Percentiles rank a stretch among this genome's conserved stretches.
These are phyloP conservation scores for Globodera rostochiensis DNA, from an alignment of 1,140 invertebrate species.

Conservation along the genomic window DNA sequence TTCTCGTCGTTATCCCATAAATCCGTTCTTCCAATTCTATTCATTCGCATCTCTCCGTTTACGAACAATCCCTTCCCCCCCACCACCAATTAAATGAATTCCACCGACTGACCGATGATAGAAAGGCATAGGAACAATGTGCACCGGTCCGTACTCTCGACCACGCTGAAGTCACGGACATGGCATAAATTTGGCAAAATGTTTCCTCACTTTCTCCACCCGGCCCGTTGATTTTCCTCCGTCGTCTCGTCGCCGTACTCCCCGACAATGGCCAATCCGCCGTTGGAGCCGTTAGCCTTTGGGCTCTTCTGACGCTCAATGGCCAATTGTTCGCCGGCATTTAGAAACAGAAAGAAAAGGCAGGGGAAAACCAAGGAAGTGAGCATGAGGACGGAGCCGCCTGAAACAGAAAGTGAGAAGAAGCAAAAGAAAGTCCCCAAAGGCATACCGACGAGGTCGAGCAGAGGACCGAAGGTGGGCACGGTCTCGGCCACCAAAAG, in stretches of 20 bases:
- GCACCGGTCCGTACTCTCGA: conserved; percentile 38
- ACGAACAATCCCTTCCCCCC: too few relatives aligned
- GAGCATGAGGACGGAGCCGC: conserved; percentile 75
- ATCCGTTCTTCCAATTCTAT: too few relatives aligned
- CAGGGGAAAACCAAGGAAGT: conserved; percentile 66
- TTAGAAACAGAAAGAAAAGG: conserved; percentile 59
- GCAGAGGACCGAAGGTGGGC: conserved; percentile 82
- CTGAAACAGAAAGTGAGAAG: conserved; percentile 34
- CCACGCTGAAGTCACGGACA: conserved; percentile 44
- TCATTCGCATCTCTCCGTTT: too few relatives aligned
- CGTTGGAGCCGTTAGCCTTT: neutral
- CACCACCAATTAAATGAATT: too few relatives aligned
- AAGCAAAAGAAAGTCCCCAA: neutral
- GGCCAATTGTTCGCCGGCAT: conserved; percentile 35
- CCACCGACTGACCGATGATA: conserved; percentile 47
- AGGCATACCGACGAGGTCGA: conserved; percentile 80
- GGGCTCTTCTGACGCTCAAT: conserved; percentile 13
- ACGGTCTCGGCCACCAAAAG: conserved; percentile 80
- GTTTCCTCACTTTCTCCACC: conserved; percentile 21
- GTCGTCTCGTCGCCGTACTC: conserved; percentile 15
- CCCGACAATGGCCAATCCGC: conserved; percentile 21
- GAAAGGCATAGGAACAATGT: conserved; percentile 46
- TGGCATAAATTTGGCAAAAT: conserved; percentile 13
- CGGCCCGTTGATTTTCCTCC: conserved; percentile 25
- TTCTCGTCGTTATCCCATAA: too few relatives aligned